Base-by-base conservation (phyloP, 1,140 invertebrate species). In the Heterodera schachtii region DNA sequence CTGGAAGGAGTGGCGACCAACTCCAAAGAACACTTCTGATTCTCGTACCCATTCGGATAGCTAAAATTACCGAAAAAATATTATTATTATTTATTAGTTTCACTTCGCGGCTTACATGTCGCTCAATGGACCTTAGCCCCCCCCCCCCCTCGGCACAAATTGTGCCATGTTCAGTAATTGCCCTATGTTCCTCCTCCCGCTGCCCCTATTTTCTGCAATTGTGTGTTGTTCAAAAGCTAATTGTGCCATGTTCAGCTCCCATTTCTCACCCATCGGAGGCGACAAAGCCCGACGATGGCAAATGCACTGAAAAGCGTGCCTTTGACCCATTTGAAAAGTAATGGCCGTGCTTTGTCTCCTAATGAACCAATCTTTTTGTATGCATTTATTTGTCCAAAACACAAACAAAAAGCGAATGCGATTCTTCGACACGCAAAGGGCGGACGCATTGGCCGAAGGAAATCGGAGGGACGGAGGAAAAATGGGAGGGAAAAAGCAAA, bases 1-100 rank as follows among this genome's bases (percentile, higher is more conserved):
- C 57, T 64, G 57, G 16, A 64, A 19, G 19, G 16, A 64, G 57
- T 16, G 1, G 57, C 82, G 43, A 44, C 84, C 47, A 86, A 52
- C 57, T 84, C 76, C 16, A 84, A 73, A 31, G 78, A 11, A 52
- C 85, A 86, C 52, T 71, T 47, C 49, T 75, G 74, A 67, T 83
- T 77, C 3, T 66, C 64, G 70, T 69, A 78, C 1, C 77, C 77
- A 13, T 70, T 69, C 21, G 77, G 77, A 70, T 70, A 78, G 5
- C 75, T 78, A 13, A 46, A 46, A 71, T 7, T 7, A 9, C 7
- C 8, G 8, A 69, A 31, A 69, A 3, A 64, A 64, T 3, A 19
- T 19, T 19, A 64, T 52, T 8, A 9, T 3, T 16, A 52, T 11
- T 52, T 0, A 52, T 52, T 52, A 13, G 49, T 13, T 9, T 9